phyloP scores from a whole-genome alignment of 2,888 invertebrate species.

The Cylloceria caligata region DNA sequence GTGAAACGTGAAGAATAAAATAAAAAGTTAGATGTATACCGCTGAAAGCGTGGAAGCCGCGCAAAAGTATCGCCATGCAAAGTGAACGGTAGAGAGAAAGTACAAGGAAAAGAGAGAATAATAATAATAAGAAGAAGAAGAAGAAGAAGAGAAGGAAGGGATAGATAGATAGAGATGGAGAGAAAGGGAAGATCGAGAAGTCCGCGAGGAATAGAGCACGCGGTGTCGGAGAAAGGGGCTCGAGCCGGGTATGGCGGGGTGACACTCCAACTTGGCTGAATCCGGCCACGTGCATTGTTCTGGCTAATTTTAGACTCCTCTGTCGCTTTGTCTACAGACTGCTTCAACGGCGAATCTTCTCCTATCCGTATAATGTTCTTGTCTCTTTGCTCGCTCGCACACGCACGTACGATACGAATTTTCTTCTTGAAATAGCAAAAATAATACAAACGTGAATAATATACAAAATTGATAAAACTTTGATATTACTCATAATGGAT shows the following conservation, averaged over 20 bases:
- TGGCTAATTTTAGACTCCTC: slow-evolving; percentile 82
- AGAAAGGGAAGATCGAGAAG: slow-evolving; percentile 58
- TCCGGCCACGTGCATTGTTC: slow-evolving; percentile 83
- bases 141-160: slow-evolving; percentile 52
- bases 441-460: not conserved
- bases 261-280: slow-evolving; percentile 77
- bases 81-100: slow-evolving; percentile 56
- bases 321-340: slow-evolving; percentile 80
- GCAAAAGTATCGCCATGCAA: slow-evolving; percentile 54
- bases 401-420: not conserved
- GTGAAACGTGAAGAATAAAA: slow-evolving; percentile 43
- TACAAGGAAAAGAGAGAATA: slow-evolving; percentile 25
- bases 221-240: slow-evolving; percentile 68
- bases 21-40: slow-evolving; percentile 10
- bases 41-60: slow-evolving; percentile 31
- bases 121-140: slow-evolving; percentile 34
- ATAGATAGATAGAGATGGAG: slow-evolving; percentile 49
- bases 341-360: slow-evolving; percentile 70
- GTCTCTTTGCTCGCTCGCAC: slow-evolving; percentile 37
- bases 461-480: too few relatives aligned
- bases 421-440: not conserved
- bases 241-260: slow-evolving; percentile 64
- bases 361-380: slow-evolving; percentile 65
- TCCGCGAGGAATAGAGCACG: slow-evolving; percentile 68
- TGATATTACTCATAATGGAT: too few relatives aligned